Evolutionary conservation across 2,113 vertebrate genomes (phyloP).

Genomic region (Rhea pennata): DNA sequence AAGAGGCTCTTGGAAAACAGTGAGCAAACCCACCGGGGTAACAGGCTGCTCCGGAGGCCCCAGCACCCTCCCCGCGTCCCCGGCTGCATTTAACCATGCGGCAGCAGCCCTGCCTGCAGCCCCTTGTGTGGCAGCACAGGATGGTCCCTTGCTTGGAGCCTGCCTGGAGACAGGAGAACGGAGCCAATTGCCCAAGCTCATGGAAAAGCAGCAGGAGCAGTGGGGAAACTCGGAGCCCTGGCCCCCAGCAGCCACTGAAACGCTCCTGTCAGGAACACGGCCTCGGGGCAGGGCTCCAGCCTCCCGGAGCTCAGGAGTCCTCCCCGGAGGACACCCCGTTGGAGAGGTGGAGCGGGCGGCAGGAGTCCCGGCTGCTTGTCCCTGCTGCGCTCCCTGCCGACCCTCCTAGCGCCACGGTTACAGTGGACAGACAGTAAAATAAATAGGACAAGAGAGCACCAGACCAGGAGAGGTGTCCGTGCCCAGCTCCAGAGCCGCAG

Average conservation of each 20-base stretch:
- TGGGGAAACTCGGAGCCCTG: neutral
- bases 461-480: accelerated
- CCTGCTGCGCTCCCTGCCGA: neutral
- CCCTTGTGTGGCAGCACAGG: accelerated
- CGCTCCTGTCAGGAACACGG: neutral
- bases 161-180: neutral
- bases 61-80: accelerated
- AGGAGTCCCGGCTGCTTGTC: neutral
- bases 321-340: accelerated
- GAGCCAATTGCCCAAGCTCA: neutral
- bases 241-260: neutral
- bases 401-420: accelerated
- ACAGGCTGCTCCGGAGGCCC: accelerated
- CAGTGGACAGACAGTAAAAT: neutral
- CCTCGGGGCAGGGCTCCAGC: neutral
- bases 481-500: accelerated
- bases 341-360: neutral
- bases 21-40: accelerated
- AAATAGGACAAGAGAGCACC: neutral
- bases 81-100: no score
- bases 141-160: neutral
- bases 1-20: neutral
- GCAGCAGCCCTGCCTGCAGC: no score
- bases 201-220: neutral
- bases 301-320: neutral